phyloP scores from a whole-genome alignment of 2,888 invertebrate species.

The Drosophila merina region DNA sequence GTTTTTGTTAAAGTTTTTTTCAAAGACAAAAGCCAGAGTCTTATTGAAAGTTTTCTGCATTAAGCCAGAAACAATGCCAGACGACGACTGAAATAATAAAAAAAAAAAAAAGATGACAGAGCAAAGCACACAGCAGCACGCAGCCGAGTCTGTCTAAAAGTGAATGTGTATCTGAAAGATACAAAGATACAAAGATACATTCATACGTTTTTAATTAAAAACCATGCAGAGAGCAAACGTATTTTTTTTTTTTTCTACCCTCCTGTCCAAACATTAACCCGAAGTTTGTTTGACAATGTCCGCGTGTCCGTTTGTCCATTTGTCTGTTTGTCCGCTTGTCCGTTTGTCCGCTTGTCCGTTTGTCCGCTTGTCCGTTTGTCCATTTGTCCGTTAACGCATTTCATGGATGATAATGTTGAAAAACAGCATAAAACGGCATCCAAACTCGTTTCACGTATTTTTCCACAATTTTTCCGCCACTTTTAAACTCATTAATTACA shows the following conservation, averaged over 20 bases:
- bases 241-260: not conserved
- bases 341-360: conserved; percentile 46
- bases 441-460: conserved; percentile 68
- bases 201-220: conserved; percentile 57
- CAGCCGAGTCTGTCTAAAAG: conserved; percentile 52
- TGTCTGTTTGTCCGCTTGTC: conserved; percentile 36
- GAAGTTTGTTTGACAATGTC: conserved; percentile 65
- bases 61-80: conserved; percentile 11
- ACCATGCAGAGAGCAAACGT: conserved; percentile 49
- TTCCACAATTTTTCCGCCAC: conserved; percentile 67
- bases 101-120: not conserved
- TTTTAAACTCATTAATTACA: conserved; percentile 76
- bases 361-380: conserved; percentile 36
- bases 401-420: conserved; percentile 21
- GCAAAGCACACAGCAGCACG: conserved; percentile 4
- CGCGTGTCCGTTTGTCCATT: conserved; percentile 37
- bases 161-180: conserved; percentile 72
- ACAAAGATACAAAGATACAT: conserved; percentile 47
- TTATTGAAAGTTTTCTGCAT: not conserved
- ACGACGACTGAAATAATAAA: conserved; percentile 22
- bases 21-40: not conserved
- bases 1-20: not conserved
- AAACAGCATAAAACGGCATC: conserved; percentile 37
- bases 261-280: conserved; percentile 67
- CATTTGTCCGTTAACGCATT: conserved; percentile 10